These are phyloP conservation scores for Noctua comes DNA, from an alignment of 2,888 invertebrate species.

Conservation along the genomic window DNA sequence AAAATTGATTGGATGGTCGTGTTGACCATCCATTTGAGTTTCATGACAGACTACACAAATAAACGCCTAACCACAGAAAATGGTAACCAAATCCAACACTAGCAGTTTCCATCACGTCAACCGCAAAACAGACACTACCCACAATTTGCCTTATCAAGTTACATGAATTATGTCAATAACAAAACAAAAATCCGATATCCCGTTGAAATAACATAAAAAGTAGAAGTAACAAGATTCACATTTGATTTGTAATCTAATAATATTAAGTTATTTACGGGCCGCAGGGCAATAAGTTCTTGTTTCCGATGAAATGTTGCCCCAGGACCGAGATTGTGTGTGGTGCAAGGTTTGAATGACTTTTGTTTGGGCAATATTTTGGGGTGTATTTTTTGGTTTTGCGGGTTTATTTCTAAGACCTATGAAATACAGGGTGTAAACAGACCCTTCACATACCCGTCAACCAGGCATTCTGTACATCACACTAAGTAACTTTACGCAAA, in stretches of 20 bases:
- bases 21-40: neutral
- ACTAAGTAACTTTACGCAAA: too few relatives aligned
- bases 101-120: neutral
- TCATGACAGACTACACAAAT: neutral
- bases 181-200: constrained; percentile 44
- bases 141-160: constrained; percentile 7
- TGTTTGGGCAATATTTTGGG: neutral
- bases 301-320: constrained; percentile 85
- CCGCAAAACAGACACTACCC: constrained; percentile 7
- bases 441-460: too few relatives aligned
- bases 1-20: too few relatives aligned
- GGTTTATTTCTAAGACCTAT: neutral
- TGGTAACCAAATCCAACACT: constrained; percentile 3
- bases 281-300: constrained; percentile 85
- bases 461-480: too few relatives aligned
- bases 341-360: constrained; percentile 60
- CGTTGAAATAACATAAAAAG: constrained; percentile 54
- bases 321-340: constrained; percentile 67
- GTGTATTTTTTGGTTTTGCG: neutral
- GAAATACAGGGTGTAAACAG: too few relatives aligned
- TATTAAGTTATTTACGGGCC: constrained; percentile 86
- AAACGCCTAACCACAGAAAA: neutral
- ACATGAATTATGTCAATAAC: constrained; percentile 40
- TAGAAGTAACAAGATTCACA: constrained; percentile 73
- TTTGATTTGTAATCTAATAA: constrained; percentile 87